phyloP scores from a whole-genome alignment of 2,888 invertebrate species.

The Melieria omissa region DNA sequence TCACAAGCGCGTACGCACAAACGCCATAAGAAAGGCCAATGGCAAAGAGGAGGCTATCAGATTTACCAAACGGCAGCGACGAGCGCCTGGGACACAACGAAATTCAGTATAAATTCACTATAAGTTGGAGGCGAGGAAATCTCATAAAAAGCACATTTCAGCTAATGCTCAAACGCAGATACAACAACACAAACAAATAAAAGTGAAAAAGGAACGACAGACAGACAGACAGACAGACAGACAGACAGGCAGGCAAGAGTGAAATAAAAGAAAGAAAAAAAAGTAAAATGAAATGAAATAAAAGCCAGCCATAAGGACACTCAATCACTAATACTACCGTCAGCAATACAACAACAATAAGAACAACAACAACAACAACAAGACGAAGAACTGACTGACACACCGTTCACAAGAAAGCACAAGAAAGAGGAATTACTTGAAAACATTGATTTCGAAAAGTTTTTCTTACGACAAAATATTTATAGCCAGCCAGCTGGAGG shows the following conservation, averaged over 20 bases:
- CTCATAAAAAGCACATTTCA: slow-evolving; percentile 17
- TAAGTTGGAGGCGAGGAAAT: not conserved
- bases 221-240: not conserved
- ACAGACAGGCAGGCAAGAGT: not conserved
- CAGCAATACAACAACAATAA: no score
- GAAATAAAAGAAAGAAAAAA: not conserved
- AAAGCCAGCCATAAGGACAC: not conserved
- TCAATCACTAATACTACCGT: no score
- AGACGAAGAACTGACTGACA: no score
- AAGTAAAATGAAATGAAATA: not conserved
- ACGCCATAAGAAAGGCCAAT: not conserved
- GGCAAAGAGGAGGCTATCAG: slow-evolving; percentile 2
- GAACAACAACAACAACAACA: no score
- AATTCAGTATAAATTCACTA: not conserved
- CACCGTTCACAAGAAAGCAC: no score
- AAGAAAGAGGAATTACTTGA: not conserved
- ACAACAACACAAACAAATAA: not conserved
- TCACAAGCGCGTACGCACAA: not conserved
- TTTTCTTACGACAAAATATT: slow-evolving; percentile 18
- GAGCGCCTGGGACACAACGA: no score
- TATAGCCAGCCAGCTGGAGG: not conserved
- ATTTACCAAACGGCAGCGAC: not conserved
- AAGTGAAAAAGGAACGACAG: not conserved
- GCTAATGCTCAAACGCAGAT: slow-evolving; percentile 6
- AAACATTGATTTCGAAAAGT: slow-evolving; percentile 27